Conservation (phyloP, 2,113 vertebrate species). For the Camelus dromedarius region DNA sequence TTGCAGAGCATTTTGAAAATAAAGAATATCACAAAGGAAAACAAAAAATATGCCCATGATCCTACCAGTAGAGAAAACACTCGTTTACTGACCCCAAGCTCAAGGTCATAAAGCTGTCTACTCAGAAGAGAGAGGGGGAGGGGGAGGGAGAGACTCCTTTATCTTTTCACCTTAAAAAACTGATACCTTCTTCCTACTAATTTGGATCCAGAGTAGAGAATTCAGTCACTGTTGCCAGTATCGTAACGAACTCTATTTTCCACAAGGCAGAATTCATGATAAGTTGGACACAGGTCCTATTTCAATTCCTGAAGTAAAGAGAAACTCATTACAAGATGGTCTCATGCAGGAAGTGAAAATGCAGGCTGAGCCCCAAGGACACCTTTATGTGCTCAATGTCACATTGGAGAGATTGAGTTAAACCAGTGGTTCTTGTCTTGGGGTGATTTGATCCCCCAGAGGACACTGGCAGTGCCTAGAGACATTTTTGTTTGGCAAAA, state of each 20-base stretch:
- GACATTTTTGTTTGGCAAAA: neutral
- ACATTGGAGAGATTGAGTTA: neutral
- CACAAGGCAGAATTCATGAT: constrained; percentile 35
- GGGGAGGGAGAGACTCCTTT: neutral
- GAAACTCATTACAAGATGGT: neutral
- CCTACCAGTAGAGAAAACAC: neutral
- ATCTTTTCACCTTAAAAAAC: constrained; percentile 2
- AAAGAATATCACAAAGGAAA: constrained; percentile 21
- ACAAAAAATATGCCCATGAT: neutral
- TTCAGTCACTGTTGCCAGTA: constrained; percentile 26
- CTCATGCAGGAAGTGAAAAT: neutral
- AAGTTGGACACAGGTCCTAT: constrained; percentile 13
- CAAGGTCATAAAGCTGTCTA: neutral
- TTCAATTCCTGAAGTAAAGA: constrained; percentile 4
- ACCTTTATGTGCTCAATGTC: neutral
- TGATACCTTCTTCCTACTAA: neutral
- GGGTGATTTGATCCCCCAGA: neutral
- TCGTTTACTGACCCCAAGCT: neutral
- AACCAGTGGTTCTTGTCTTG: neutral
- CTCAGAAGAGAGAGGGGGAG: neutral
- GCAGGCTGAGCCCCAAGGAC: neutral
- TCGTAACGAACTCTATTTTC: constrained; percentile 13
- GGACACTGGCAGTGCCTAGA: neutral
- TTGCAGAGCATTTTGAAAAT: constrained; percentile 1
- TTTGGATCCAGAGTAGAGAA: constrained; percentile 30